Conservation (phyloP, 1,140 invertebrate genomes). For the Macrobrachium rosenbergii region DNA sequence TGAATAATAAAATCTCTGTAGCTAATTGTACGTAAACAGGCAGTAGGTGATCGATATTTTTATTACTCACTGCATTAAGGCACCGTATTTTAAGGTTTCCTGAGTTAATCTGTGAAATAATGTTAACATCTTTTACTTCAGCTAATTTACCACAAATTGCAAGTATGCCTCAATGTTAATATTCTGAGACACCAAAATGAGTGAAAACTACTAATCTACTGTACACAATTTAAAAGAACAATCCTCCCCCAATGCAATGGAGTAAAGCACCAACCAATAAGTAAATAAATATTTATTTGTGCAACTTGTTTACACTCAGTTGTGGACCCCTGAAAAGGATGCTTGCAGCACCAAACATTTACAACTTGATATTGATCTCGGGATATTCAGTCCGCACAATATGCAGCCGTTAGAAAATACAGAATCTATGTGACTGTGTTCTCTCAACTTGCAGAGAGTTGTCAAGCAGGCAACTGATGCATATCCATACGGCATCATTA, state of each 20-base stretch:
- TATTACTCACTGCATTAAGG: constrained; percentile 44
- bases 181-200: too few relatives aligned
- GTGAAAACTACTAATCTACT: too few relatives aligned
- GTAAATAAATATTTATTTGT: too few relatives aligned
- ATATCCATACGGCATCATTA: constrained; percentile 5
- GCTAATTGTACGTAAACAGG: constrained; percentile 27
- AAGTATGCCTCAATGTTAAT: background rate
- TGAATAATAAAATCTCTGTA: constrained; percentile 42
- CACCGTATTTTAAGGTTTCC: constrained; percentile 45
- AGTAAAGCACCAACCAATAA: too few relatives aligned
- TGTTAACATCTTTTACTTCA: background rate
- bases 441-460: constrained; percentile 9
- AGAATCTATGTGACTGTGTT: constrained; percentile 15
- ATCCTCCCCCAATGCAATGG: too few relatives aligned
- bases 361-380: background rate
- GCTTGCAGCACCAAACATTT: background rate
- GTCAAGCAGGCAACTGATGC: constrained; percentile 11
- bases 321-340: background rate
- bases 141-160: background rate
- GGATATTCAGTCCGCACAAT: constrained; percentile 2
- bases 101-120: constrained; percentile 34
- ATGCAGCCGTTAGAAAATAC: constrained; percentile 27
- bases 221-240: too few relatives aligned
- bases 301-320: constrained; percentile 12
- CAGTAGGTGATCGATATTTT: constrained; percentile 18